phyloP scores from a whole-genome alignment of 2,113 vertebrate genomes.

The Pterocles orientalis region DNA sequence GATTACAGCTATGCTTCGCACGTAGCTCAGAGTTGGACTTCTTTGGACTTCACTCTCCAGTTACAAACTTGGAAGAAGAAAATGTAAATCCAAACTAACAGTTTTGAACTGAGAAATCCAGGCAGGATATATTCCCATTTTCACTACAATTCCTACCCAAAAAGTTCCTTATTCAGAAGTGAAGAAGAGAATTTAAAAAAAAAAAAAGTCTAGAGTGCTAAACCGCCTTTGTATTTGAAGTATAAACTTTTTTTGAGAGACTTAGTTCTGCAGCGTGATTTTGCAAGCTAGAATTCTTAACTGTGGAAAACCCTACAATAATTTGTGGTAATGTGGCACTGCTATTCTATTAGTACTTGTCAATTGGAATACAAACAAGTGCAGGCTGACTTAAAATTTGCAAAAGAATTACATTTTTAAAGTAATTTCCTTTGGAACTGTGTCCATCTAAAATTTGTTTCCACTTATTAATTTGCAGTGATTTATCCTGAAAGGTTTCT shows the following conservation, averaged over 20 bases:
- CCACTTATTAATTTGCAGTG: not conserved
- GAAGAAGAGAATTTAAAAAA: not conserved
- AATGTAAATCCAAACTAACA: not conserved
- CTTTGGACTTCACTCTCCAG: not conserved
- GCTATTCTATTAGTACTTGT: not conserved
- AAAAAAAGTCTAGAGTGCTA: not conserved
- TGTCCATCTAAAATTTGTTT: not conserved
- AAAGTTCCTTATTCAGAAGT: not conserved
- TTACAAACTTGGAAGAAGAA: not conserved
- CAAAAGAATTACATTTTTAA: not conserved
- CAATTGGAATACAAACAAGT: not conserved
- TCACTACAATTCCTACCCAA: not conserved
- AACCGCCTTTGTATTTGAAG: not conserved
- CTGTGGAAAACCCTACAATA: not conserved
- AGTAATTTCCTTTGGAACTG: not conserved
- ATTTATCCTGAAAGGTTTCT: not conserved
- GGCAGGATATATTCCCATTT: not conserved
- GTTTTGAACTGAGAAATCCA: not conserved
- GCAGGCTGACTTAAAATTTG: not conserved
- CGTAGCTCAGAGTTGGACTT: not conserved
- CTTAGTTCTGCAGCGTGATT: not conserved
- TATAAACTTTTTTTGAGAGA: not conserved
- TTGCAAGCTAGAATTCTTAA: not conserved
- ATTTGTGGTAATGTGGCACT: not conserved
- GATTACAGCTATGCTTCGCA: not conserved